Conservation (phyloP, 2,113 vertebrate genomes). For the Labeo catla region DNA sequence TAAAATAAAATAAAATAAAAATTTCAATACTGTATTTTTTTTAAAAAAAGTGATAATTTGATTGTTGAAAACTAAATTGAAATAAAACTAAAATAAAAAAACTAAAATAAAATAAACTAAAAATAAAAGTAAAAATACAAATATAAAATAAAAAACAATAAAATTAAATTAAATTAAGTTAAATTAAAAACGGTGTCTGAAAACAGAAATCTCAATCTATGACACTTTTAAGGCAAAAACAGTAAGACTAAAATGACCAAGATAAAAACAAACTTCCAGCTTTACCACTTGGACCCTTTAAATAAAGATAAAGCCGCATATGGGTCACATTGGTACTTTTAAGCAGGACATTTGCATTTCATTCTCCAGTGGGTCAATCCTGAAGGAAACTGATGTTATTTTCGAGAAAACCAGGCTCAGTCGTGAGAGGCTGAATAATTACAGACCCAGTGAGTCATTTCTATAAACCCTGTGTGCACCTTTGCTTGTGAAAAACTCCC, state of each 20-base stretch:
- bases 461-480: neutral
- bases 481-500: neutral
- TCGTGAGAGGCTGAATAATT: neutral
- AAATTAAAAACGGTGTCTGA: neutral
- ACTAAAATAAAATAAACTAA: too few species aligned
- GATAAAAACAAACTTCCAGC: neutral
- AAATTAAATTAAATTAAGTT: too few species aligned
- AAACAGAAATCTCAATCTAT: neutral
- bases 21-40: too few species aligned
- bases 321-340: neutral
- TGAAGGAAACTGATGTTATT: neutral
- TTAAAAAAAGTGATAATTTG: too few species aligned
- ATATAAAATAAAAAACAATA: too few species aligned
- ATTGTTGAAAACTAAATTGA: too few species aligned
- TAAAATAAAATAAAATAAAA: too few species aligned
- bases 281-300: neutral
- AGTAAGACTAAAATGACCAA: too few species aligned
- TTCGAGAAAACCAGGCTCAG: neutral
- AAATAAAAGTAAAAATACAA: too few species aligned
- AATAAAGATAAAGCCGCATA: neutral
- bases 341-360: neutral
- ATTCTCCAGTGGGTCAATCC: neutral
- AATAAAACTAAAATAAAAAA: too few species aligned
- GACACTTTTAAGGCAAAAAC: neutral
- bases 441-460: neutral